Base-by-base conservation (phyloP, 2,797 vertebrate species). In the Avahi laniger region DNA sequence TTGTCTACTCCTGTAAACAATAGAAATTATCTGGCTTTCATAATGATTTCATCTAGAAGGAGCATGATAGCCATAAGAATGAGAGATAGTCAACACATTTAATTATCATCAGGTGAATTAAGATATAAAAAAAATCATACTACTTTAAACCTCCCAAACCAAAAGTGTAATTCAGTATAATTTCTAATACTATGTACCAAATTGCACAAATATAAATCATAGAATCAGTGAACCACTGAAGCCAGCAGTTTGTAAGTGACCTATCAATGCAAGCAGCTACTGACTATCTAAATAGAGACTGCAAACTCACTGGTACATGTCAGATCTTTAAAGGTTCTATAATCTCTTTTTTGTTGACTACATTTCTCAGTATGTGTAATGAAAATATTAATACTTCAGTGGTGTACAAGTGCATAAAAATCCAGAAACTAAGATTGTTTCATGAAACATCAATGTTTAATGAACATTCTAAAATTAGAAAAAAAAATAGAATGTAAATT, bases 131-230 rank as follows among this genome's bases (percentile, higher is more conserved):
- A 79, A 96, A 95, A 59, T 76, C 26, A 7, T 96, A 89, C 67
- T 14, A 93, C 84, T 57, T 88, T 72, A 93, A 80, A 69, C 59
- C 30, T 28, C 4, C 13, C 80, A 97, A 97, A 67, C 0, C 72
- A 61, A 59, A 72, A 96, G 41, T 48, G 84, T 33, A 87, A 28
- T 94, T 95, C 91, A 91, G 61, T 93, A 67, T 67, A 54, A 96
- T 96, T 97, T 96, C 95, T 96, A 83, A 76, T 46, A 15, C 75
- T 90, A 80, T 96, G 35, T 89, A 63, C 52, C 94, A 97, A 97
- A 98, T 63, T 96, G 33, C 48, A 88, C 81, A 92, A 89, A 52
- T 86, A 93, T 79, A 96, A 96, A 78, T 97, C 69, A 91, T 52
- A 67, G 61, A 95, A 50, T 80, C 91, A 91, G 24, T 95, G 88